Conservation (phyloP, 2,888 invertebrate genomes). For the Xylocampa areola region DNA sequence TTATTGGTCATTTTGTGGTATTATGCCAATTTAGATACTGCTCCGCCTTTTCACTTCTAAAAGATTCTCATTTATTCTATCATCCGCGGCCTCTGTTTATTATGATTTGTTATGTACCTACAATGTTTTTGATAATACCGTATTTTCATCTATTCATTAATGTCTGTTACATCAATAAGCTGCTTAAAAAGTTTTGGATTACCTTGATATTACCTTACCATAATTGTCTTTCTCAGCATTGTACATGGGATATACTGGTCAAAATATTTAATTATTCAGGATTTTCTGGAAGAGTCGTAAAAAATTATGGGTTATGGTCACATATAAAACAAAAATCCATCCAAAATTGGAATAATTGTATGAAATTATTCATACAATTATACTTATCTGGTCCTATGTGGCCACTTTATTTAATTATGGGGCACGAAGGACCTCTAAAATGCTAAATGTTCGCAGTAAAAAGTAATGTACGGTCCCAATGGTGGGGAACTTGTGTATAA, state of each 20-base stretch:
- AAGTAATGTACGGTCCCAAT: constrained; percentile 42
- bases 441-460: constrained; percentile 46
- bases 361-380: constrained; percentile 36
- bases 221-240: too few species aligned
- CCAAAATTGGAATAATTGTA: constrained; percentile 25
- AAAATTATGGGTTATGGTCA: constrained; percentile 36
- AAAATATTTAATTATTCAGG: constrained; percentile 41
- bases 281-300: constrained; percentile 44
- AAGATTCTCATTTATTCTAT: too few species aligned
- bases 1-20: too few species aligned
- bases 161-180: too few species aligned
- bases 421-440: constrained; percentile 44
- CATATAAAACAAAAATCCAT: constrained; percentile 28
- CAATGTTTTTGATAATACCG: too few species aligned
- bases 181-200: too few species aligned
- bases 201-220: too few species aligned
- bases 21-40: too few species aligned
- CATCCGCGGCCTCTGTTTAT: too few species aligned
- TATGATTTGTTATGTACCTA: too few species aligned
- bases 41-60: too few species aligned
- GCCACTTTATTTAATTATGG: constrained; percentile 38
- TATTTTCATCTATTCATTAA: too few species aligned
- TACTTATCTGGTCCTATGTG: constrained; percentile 41
- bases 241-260: constrained; percentile 2
- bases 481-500: constrained; percentile 33